Conservation (phyloP, 2,888 invertebrate species). For the Phorcus lineatus region DNA sequence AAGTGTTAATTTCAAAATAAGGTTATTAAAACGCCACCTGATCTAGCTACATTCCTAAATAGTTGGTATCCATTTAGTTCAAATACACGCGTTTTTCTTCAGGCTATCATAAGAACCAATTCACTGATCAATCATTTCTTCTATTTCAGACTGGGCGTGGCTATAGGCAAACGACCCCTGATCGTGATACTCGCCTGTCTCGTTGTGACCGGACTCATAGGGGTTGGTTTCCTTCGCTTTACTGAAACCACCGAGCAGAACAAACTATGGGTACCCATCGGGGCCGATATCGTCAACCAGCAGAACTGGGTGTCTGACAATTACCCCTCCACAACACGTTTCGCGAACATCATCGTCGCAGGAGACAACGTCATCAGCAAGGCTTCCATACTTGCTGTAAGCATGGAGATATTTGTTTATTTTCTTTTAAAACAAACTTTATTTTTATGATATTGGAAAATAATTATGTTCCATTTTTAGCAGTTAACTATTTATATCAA, state of each 20-base stretch:
- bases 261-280: constrained; percentile 59
- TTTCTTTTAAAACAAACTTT: too few species aligned
- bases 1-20: too few species aligned
- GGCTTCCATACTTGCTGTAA: constrained; percentile 52
- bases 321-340: constrained; percentile 56
- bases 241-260: constrained; percentile 55
- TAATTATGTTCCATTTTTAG: too few species aligned
- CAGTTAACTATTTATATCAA: too few species aligned
- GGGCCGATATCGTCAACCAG: constrained; percentile 51
- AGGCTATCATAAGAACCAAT: too few species aligned
- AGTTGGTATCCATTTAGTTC: too few species aligned
- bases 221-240: constrained; percentile 53
- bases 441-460: too few species aligned
- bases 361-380: constrained; percentile 56
- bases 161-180: constrained; percentile 53
- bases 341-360: constrained; percentile 53
- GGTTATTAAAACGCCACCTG: too few species aligned
- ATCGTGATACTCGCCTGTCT: constrained; percentile 45
- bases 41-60: too few species aligned
- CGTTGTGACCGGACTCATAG: constrained; percentile 44
- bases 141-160: constrained; percentile 46
- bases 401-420: background rate
- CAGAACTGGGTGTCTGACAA: constrained; percentile 51
- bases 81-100: too few species aligned
- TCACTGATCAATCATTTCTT: too few species aligned